These are phyloP conservation scores for Sebastes glaucus DNA, from an alignment of 2,797 vertebrate genomes.

Conservation along the genomic window DNA sequence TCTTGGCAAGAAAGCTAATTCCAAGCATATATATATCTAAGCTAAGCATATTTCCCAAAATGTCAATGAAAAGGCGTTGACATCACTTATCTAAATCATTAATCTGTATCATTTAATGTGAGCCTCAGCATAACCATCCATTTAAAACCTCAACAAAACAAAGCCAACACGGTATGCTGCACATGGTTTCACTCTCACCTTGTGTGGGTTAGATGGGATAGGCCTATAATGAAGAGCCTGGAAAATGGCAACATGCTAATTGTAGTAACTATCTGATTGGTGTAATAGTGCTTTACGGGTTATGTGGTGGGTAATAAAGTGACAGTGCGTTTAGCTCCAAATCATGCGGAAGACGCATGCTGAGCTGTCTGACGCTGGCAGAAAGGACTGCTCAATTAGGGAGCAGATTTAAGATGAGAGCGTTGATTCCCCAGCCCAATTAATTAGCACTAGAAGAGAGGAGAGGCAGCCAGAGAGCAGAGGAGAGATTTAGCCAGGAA, in stretches of 20 bases:
- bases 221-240: slow-evolving; percentile 39
- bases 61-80: background rate
- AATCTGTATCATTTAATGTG: background rate
- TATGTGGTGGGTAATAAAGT: slow-evolving; percentile 90
- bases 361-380: slow-evolving; percentile 85
- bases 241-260: slow-evolving; percentile 77
- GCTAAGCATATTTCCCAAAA: background rate
- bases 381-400: slow-evolving; percentile 88
- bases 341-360: slow-evolving; percentile 88
- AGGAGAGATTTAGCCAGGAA: slow-evolving; percentile 77
- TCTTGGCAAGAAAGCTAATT: background rate
- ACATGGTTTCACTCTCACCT: slow-evolving; percentile 25
- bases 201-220: background rate
- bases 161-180: too few species aligned
- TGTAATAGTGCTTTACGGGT: slow-evolving; percentile 84
- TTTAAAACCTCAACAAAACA: background rate
- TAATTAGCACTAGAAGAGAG: slow-evolving; percentile 80
- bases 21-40: background rate
- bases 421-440: slow-evolving; percentile 81
- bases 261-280: slow-evolving; percentile 83
- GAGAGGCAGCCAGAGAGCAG: slow-evolving; percentile 69
- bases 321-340: slow-evolving; percentile 92
- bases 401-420: slow-evolving; percentile 83
- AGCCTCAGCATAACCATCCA: background rate
- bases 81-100: background rate